Evolutionary conservation across 1,140 invertebrate species (phyloP), one percentile per base, ranked within the genome.

Genomic region (Megathymus violae): DNA sequence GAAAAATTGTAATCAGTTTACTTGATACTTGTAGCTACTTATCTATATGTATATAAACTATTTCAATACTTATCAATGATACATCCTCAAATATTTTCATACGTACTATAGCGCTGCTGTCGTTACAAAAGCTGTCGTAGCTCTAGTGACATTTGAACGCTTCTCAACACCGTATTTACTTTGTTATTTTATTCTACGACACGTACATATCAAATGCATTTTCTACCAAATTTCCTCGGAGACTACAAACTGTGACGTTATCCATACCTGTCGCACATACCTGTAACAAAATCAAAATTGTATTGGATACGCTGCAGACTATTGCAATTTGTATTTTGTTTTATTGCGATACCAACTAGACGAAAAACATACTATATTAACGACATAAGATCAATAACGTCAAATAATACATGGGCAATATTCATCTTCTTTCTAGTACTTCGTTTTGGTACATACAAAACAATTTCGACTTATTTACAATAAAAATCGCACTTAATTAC

Each of bases 141-240:
- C 16, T 17, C 11, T 38, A 31, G 36, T 17, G 31, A 27, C 27
- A 31, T 6, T 31, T 31, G 36, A 54, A 9, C 19, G 36, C 40
- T 6, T 47, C 56, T 67, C 63, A 68, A 31, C 27, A 31, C 7
- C 7, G 27, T 31, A 31, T 31, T n/a, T 64, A 47, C 58, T 67
- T 60, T 34, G 68, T 50, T 59, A 67, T 69, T 71, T 70, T 71
- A 76, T 77, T 69, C 65, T 58, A 43, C 16, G 56, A 66, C 66
- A 77, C 71, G 71, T 69, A 67, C 64, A 62, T 64, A 66, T 63
- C 54, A 66, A 64, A 51, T 47, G 67, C 64, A 69, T 69, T 77
- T 74, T 65, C 71, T 71, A 69, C 62, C 27, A 50, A 71, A 74
- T 76, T 74, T 74, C 74, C 71, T 74, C 63, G 50, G 71, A 71